Percentiles rank a stretch among this genome's conserved stretches.
Conservation (phyloP, 2,113 vertebrate species). For the Rhadina sibilatrix region DNA sequence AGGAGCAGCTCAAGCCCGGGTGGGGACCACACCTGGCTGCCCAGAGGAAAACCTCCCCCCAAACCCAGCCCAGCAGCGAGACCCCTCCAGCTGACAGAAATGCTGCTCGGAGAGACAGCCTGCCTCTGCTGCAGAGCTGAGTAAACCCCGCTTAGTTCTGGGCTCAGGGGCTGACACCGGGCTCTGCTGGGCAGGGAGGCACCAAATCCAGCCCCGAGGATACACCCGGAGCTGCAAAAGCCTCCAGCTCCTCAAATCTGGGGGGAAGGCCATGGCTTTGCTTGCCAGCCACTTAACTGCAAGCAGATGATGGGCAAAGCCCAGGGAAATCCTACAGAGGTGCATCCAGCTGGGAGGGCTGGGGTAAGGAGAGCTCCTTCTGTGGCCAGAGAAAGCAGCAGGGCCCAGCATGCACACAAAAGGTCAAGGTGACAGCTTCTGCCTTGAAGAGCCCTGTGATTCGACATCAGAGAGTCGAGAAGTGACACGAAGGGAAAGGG, state of each 20-base stretch:
- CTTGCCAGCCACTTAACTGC: neutral
- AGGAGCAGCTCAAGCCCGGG: too few relatives aligned
- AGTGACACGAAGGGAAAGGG: neutral
- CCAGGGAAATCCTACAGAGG: neutral
- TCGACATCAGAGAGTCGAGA: neutral
- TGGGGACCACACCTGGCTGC: too few relatives aligned
- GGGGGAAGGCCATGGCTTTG: rapidly evolving
- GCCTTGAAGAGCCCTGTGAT: neutral
- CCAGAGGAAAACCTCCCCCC: too few relatives aligned
- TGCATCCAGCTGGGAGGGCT: rapidly evolving
- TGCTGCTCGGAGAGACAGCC: neutral
- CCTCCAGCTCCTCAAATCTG: neutral
- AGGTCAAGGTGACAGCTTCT: neutral
- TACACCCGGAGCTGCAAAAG: neutral
- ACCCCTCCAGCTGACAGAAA: rapidly evolving
- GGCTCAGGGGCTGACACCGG: neutral
- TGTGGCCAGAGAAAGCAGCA: rapidly evolving
- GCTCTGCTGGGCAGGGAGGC: too few relatives aligned
- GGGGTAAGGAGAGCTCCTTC: neutral
- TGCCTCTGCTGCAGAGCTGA: neutral
- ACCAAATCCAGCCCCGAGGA: neutral
- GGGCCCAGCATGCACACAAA: rapidly evolving
- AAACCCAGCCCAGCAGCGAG: neutral
- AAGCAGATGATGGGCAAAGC: neutral
- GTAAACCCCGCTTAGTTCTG: rapidly evolving